These are phyloP conservation scores for Babylonia areolata DNA, from an alignment of 1,140 invertebrate genomes.

Conservation along the genomic window DNA sequence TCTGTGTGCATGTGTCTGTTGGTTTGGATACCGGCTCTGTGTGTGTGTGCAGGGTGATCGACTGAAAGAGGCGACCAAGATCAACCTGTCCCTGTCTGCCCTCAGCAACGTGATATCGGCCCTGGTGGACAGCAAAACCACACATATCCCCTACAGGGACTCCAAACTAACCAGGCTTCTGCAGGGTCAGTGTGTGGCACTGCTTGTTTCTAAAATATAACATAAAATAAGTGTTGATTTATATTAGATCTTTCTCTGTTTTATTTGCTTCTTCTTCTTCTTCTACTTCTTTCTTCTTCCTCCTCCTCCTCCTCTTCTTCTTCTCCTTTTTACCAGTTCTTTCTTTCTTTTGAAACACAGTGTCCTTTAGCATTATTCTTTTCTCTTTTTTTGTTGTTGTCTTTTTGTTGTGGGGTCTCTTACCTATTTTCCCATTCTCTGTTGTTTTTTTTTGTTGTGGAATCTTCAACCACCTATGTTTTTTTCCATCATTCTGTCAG, in stretches of 20 bases:
- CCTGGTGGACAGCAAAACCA: constrained; percentile 84
- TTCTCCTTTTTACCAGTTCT: not conserved
- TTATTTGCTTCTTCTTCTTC: not conserved
- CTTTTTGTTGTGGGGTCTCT: too few relatives aligned
- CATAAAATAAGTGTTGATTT: too few relatives aligned
- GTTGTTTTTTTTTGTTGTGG: too few relatives aligned
- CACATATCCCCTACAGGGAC: constrained; percentile 92
- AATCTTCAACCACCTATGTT: too few relatives aligned
- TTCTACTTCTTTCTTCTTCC: not conserved
- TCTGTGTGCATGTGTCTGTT: too few relatives aligned
- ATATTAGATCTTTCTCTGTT: too few relatives aligned
- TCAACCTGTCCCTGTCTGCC: constrained; percentile 95
- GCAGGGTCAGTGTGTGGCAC: constrained; percentile 79
- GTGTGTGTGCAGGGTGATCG: constrained; percentile 82
- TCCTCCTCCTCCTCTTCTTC: not conserved
- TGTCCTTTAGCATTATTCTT: too few relatives aligned
- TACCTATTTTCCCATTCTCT: too few relatives aligned
- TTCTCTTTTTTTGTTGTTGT: too few relatives aligned
- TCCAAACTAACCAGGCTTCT: constrained; percentile 94
- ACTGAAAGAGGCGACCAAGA: constrained; percentile 96
- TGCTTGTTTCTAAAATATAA: not conserved
- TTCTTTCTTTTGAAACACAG: too few relatives aligned
- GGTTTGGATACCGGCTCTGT: too few relatives aligned
- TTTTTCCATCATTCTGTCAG: too few relatives aligned
- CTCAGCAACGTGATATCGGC: constrained; percentile 97